Evolutionary conservation across 2,797 vertebrate species (phyloP).

Genomic region (Characodon lateralis): DNA sequence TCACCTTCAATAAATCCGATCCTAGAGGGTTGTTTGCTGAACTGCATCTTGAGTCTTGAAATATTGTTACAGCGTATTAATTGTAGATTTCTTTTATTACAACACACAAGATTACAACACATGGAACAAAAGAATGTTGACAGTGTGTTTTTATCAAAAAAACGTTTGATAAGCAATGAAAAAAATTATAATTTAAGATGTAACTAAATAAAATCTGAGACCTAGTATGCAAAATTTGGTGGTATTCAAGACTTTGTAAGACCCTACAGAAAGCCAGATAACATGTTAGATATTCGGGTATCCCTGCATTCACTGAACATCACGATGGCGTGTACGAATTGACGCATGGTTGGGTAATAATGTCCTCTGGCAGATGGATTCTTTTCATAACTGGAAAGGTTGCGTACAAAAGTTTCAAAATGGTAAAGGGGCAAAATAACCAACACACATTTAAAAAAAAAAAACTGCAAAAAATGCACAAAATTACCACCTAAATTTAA

Average conservation of each 20-base stretch:
- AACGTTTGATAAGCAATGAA: too few relatives aligned
- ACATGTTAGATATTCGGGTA: not conserved
- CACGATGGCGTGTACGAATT: not conserved
- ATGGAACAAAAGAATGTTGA: not conserved
- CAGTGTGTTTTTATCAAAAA: not conserved
- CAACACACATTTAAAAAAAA: too few relatives aligned
- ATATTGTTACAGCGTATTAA: not conserved
- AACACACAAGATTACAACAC: not conserved
- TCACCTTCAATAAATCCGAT: not conserved
- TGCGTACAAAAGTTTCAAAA: not conserved
- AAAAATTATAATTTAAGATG: not conserved
- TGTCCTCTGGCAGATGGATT: not conserved
- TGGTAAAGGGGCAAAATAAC: not conserved
- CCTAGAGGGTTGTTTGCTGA: not conserved
- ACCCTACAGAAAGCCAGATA: not conserved
- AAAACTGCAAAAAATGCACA: not conserved
- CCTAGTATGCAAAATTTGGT: not conserved
- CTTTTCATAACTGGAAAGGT: rapidly evolving
- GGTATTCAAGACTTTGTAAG: not conserved
- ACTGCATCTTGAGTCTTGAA: not conserved
- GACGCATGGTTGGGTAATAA: not conserved
- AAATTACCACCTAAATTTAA: not conserved
- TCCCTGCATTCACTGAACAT: not conserved
- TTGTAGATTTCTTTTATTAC: not conserved
- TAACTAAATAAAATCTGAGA: too few relatives aligned